A percentile compares a stretch with the other conserved stretches of the same genome.
These are phyloP conservation scores for Ciconia stormi DNA, from an alignment of 2,113 vertebrate genomes.

Conservation along the genomic window DNA sequence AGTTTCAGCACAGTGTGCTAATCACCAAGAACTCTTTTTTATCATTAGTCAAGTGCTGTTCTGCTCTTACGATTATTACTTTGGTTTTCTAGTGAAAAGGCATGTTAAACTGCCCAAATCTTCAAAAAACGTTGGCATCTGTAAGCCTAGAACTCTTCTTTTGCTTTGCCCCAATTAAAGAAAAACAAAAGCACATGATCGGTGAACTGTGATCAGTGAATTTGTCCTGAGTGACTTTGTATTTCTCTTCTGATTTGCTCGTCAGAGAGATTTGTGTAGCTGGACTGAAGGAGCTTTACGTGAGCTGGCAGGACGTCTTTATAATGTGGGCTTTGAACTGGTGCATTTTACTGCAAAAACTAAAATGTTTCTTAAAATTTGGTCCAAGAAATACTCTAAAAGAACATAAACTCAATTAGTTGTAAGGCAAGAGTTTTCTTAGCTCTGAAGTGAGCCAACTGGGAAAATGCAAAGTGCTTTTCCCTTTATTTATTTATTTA, in stretches of 20 bases:
- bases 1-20: neutral
- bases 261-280: neutral
- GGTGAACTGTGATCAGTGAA: neutral
- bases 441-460: neutral
- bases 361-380: neutral
- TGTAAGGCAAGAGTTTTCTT: neutral
- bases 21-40: neutral
- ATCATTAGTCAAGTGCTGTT: neutral
- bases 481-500: neutral
- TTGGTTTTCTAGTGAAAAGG: neutral
- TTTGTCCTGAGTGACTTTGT: neutral
- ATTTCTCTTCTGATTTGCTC: constrained; percentile 14
- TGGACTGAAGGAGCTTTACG: neutral
- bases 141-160: neutral
- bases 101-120: neutral
- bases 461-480: neutral
- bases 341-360: neutral
- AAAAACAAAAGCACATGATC: neutral
- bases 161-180: neutral
- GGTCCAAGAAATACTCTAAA: constrained; percentile 15
- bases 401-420: neutral
- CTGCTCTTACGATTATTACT: neutral
- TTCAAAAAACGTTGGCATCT: neutral
- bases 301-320: neutral
- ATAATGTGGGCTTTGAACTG: neutral